Base-by-base conservation (phyloP, 2,888 invertebrate genomes). In the Papilio gigon region DNA sequence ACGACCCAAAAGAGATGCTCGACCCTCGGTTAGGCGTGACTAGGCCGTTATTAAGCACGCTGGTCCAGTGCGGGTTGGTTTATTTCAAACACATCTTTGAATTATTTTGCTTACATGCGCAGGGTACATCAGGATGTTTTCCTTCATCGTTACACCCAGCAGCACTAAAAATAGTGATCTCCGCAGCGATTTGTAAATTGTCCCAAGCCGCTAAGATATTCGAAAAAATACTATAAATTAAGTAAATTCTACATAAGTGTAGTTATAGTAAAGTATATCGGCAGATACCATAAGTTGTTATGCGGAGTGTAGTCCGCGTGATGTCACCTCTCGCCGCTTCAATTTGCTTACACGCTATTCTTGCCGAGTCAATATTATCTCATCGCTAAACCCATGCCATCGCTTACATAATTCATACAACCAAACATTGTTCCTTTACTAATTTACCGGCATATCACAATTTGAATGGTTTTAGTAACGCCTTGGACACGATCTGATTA, bases 291-390 rank as follows among this genome's bases (percentile, higher is more conserved):
- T 25, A 70, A 35, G 50, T 40, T 60, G 56, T 33, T 50, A 22
- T 69, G 37, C 25, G 56, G 11, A 42, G 22, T 59, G 64, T 47
- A 27, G 58, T 40, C 53, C 63, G 67, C 44, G 65, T 72, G 72
- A 72, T 74, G 70, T 74, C 72, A 74, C 67, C 71, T 63, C 65
- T 40, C 30, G 63, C 63, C 63, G 37, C 53, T 62, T 40, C 53
- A 44, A 56, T 58, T 58, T 65, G 58, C 58, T 53, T 56, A 42
- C 62, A n/a, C 25, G 60, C 35, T 47, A 67, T 67, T 63, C 62
- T 63, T 63, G 44, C 67, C 70, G 67, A 71, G 75, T 77, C 74
- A 76, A 77, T 74, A 77, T 76, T 77, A 76, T 76, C 74, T 73
- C 75, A 75, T 71, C 70, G 74, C 69, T 60, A 63, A 50, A n/a